A percentile compares a stretch with the other conserved stretches of the same genome.
phyloP scores from a whole-genome alignment of 2,888 invertebrate genomes.

The Spicauda simplicius region DNA sequence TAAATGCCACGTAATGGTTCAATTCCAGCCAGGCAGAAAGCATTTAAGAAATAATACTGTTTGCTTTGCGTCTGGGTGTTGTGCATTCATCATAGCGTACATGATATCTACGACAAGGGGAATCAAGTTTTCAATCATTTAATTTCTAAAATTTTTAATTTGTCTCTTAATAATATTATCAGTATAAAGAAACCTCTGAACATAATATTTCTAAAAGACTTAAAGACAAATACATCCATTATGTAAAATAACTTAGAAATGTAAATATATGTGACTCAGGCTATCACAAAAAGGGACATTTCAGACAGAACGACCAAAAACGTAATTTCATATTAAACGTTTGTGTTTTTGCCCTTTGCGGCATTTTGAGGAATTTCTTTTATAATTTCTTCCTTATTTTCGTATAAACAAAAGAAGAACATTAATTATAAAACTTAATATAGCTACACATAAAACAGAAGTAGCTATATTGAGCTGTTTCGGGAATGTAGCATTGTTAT shows the following conservation, averaged over 20 bases:
- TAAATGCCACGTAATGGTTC: no score
- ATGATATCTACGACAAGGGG: no score
- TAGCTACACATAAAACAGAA: no score
- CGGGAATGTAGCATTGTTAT: no score
- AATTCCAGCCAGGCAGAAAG: no score
- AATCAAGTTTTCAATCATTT: no score
- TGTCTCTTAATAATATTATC: not conserved
- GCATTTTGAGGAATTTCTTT: not conserved
- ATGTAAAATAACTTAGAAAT: constrained; percentile 32
- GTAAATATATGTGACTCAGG: constrained; percentile 22
- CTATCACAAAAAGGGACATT: constrained; percentile 26
- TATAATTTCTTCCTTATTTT: constrained; percentile 9
- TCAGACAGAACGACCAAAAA: constrained; percentile 27
- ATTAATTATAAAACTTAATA: no score
- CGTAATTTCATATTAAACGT: constrained; percentile 30
- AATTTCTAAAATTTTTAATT: no score
- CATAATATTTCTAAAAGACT: not conserved
- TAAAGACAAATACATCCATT: constrained; percentile 10
- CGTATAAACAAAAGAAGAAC: not conserved
- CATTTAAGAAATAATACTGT: no score
- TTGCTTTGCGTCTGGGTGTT: no score
- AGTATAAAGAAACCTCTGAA: not conserved
- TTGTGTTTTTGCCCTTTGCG: constrained; percentile 17
- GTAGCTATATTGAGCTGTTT: no score
- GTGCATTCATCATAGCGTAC: no score